Base-by-base conservation (phyloP, 2,888 invertebrate species). In the Acronicta psi region DNA sequence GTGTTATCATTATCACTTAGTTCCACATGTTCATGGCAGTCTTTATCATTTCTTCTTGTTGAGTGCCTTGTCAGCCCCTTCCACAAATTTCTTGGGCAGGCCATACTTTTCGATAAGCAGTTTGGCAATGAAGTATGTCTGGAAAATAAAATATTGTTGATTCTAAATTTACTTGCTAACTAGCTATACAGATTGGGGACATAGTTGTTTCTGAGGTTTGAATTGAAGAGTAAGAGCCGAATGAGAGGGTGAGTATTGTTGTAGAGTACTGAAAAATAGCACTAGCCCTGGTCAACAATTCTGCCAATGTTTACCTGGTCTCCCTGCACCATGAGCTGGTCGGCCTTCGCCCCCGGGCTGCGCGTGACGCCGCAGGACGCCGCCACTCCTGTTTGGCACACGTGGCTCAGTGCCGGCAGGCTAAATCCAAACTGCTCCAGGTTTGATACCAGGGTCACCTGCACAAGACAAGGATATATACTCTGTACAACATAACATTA, bases 361-460 rank as follows among this genome's bases (percentile, higher is more conserved):
- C 96, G 95, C 41, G 96, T 96, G 51, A 98, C 96, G 31, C 97
- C 97, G 59, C 98, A 97, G 79, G 98, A 97, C 14, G 98, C 98
- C 0, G 98, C 98, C 49, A 97, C 97, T 13, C 96, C 97, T 61
- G 95, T 95, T 90, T 98, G 98, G 80, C 98, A 97, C 74, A 96
- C 95, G 83, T 96, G 97, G 16, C 97, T 96, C 87, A 99, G 96
- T 80, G 97, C 96, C 23, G 95, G 89, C 59, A 98, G 94, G 76
- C 96, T 96, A 77, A 99, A 97, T 25, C 98, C 98, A 89, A 96
- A 99, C 59, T 96, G 92, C 83, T 98, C 98, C 81, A 99, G 95
- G 91, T 99, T 98, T 75, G 98, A 97, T 2, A 99, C 96, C 49
- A 99, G 89, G 0, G 99, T 99, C 51, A 98, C 97, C 96, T 97